A percentile compares a stretch with the other conserved stretches of the same genome.
Conservation (phyloP, 2,888 invertebrate genomes). For the Saturnia japonica region DNA sequence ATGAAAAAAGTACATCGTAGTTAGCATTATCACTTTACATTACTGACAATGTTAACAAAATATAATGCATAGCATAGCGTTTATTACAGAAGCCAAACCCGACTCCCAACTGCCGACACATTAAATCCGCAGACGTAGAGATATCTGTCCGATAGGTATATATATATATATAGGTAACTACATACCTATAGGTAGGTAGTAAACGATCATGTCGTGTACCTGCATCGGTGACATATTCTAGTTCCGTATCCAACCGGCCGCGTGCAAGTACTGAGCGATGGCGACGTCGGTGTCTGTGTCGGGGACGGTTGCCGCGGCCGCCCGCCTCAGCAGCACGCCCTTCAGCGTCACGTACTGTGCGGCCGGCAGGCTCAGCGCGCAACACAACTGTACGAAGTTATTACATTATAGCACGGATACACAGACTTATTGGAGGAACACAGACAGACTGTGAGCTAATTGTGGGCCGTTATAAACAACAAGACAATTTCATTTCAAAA, state of each 20-base stretch:
- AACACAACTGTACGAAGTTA: slow-evolving; percentile 83
- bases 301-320: slow-evolving; percentile 63
- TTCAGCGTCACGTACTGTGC: slow-evolving; percentile 95
- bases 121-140: not conserved
- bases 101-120: not conserved
- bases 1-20: not conserved
- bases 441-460: too few relatives aligned
- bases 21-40: not conserved
- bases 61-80: not conserved
- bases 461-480: too few relatives aligned
- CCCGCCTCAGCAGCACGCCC: slow-evolving; percentile 89
- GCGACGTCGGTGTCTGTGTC: slow-evolving; percentile 63
- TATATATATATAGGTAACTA: not conserved
- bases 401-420: not conserved
- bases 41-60: not conserved
- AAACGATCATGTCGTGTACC: not conserved
- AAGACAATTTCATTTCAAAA: too few relatives aligned
- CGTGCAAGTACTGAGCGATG: slow-evolving; percentile 64
- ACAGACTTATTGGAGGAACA: too few relatives aligned
- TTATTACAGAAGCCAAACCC: not conserved
- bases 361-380: slow-evolving; percentile 89
- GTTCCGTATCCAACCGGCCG: slow-evolving; percentile 73
- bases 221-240: slow-evolving; percentile 31
- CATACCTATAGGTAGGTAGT: not conserved
- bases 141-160: not conserved